Conservation (phyloP, 2,888 invertebrate species). For the Caenorhabditis virilis region DNA sequence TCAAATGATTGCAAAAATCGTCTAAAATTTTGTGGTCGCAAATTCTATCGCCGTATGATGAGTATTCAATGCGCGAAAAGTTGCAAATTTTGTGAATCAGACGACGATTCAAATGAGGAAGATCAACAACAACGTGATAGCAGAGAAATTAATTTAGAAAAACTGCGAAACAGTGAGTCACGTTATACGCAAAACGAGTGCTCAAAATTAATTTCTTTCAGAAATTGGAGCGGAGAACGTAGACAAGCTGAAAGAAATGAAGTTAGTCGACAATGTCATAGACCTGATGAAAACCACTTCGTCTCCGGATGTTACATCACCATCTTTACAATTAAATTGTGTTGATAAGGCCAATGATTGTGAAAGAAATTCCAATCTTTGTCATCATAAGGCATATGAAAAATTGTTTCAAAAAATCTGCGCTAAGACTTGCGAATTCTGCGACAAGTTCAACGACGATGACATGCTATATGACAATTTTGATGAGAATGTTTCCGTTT, state of each 20-base stretch:
- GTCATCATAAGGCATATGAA: conserved; percentile 14
- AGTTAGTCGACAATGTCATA: conserved; percentile 20
- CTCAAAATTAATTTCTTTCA: conserved; percentile 2
- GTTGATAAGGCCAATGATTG: conserved; percentile 25
- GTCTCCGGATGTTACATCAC: neutral
- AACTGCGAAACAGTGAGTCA: conserved; percentile 11
- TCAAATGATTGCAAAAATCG: conserved; percentile 26
- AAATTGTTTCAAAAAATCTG: conserved; percentile 22
- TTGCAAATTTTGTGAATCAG: conserved; percentile 28
- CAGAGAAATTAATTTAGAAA: conserved; percentile 17
- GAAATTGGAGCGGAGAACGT: conserved; percentile 26
- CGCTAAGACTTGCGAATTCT: conserved; percentile 29
- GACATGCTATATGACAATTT: conserved; percentile 9
- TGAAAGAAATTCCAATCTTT: conserved; percentile 14
- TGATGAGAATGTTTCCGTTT: conserved; percentile 2
- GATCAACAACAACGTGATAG: conserved; percentile 5
- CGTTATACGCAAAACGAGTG: neutral
- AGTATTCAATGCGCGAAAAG: conserved; percentile 20
- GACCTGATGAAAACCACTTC: conserved; percentile 5
- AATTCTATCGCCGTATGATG: conserved; percentile 24
- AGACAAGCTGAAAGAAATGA: conserved; percentile 21
- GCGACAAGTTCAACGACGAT: conserved; percentile 18
- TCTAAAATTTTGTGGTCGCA: conserved; percentile 15
- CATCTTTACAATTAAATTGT: conserved; percentile 12
- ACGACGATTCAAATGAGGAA: conserved; percentile 23